Evolutionary conservation across 2,888 invertebrate species (phyloP).

Genomic region (Lasioglossum lativentre): DNA sequence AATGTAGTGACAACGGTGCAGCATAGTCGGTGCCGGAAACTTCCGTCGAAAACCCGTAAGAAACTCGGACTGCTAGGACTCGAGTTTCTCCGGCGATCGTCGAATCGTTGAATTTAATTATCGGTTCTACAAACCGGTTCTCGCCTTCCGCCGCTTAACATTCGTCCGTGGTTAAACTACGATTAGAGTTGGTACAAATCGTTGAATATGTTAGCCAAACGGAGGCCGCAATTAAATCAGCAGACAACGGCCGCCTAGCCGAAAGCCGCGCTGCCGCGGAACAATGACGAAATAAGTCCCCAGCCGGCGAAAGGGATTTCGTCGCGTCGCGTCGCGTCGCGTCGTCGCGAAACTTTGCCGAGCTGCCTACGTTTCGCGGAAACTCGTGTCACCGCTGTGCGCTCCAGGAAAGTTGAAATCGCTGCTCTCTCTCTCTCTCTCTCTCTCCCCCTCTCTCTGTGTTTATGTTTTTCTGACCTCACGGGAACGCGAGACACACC

Average conservation of each 20-base stretch:
- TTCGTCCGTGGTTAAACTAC: conserved; percentile 47
- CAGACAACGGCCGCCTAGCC: conserved; percentile 39
- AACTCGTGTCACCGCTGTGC: conserved; percentile 1
- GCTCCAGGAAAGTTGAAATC: conserved; percentile 31
- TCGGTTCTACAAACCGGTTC: conserved; percentile 39
- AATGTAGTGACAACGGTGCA: conserved; percentile 66
- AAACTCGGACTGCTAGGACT: conserved; percentile 53
- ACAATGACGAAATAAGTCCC: conserved; percentile 67
- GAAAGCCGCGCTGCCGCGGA: not conserved
- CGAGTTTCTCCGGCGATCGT: conserved; percentile 37
- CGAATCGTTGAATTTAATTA: conserved; percentile 74
- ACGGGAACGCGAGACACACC: not conserved
- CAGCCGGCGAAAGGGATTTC: conserved; percentile 40
- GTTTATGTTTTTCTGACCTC: conserved; percentile 14
- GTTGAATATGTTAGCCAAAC: conserved; percentile 56
- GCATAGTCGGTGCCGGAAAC: conserved; percentile 41
- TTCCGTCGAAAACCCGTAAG: conserved; percentile 58
- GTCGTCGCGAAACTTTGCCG: conserved; percentile 58
- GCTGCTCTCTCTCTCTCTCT: too few relatives aligned
- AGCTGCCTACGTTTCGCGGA: not conserved
- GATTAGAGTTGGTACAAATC: conserved; percentile 53
- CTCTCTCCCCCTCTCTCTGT: not conserved
- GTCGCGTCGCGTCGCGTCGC: too few relatives aligned
- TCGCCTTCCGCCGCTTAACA: conserved; percentile 23
- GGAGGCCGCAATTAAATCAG: conserved; percentile 57